Percentiles rank a stretch among this genome's conserved stretches.
Evolutionary conservation across 1,140 invertebrate genomes (phyloP).

Genomic region (Drosophila sechellia): DNA sequence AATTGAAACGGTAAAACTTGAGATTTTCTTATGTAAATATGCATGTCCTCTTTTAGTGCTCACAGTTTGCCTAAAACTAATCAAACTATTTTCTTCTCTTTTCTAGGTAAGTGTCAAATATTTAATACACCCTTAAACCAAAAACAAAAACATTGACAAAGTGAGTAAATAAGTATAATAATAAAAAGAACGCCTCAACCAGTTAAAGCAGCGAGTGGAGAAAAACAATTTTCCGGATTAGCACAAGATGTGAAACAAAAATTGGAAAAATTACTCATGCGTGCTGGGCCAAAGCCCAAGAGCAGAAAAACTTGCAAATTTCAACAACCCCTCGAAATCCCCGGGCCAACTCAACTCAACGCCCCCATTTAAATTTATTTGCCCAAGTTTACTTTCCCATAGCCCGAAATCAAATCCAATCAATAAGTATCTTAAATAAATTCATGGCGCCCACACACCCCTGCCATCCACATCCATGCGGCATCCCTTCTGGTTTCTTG

Average conservation of each 20-base stretch:
- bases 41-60: constrained; percentile 6
- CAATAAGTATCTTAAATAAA: constrained; percentile 84
- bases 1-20: constrained; percentile 48
- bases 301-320: constrained; percentile 47
- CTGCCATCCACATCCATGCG: neutral
- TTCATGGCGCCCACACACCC: constrained; percentile 68
- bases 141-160: constrained; percentile 63
- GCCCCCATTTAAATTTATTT: constrained; percentile 84
- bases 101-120: constrained; percentile 67
- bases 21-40: constrained; percentile 13
- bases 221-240: constrained; percentile 78
- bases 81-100: constrained; percentile 12
- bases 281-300: constrained; percentile 33
- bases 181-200: constrained; percentile 7
- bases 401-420: constrained; percentile 83
- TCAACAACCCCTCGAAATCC: constrained; percentile 22
- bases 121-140: neutral
- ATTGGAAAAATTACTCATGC: constrained; percentile 81
- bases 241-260: constrained; percentile 72
- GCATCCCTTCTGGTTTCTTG: constrained; percentile 1
- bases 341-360: constrained; percentile 46
- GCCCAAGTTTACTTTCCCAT: constrained; percentile 80
- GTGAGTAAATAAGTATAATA: constrained; percentile 64
- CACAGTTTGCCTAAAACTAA: constrained; percentile 13
- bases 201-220: constrained; percentile 1